Evolutionary conservation across 2,797 vertebrate species (phyloP), one percentile per base, ranked within the genome.

Genomic region (Chaunax sp.): DNA sequence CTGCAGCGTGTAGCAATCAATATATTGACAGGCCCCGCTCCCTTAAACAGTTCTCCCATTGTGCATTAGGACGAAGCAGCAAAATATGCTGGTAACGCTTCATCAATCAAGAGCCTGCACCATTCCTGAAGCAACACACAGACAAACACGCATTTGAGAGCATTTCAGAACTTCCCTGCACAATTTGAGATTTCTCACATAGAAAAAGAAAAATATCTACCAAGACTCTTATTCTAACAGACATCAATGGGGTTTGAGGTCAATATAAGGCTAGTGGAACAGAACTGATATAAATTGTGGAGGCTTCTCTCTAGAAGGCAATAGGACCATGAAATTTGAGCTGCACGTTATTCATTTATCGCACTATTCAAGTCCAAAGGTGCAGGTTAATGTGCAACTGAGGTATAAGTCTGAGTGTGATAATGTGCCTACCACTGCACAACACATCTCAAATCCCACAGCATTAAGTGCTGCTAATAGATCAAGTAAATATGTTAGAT

Each of bases 291-390:
- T 69, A 62, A 73, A 78, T 57, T 51, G 15, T 3, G 2, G 28
- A 62, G 19, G 22, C 20, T 75, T 69, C 40, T 33, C 58, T 55
- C 52, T 40, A 41, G 57, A 69, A 50, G 60, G 75, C 50, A 71
- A 64, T 84, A 86, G 67, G 70, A 65, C 20, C 30, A 76, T 81
- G n/a, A 77, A 77, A 83, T 4, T 78, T 77, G 83, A 79, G 85
- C 49, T 28, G 53, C 58, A 30, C 64, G 64, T 82, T 72, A 84
- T 56, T 72, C 13, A 76, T 85, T 83, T 80, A 87, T 61, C 43
- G 38, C 64, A 45, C 37, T 14, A 49, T 64, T 26, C 55, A 45
- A n/a, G 51, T 62, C 30, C 3, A 5, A 77, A 74, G 47, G 56
- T 25, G 20, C 58, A 60, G 72, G 56, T 80, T 85, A 78, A 75